Base-by-base conservation (phyloP, 2,113 vertebrate species). In the Ellobius talpinus region DNA sequence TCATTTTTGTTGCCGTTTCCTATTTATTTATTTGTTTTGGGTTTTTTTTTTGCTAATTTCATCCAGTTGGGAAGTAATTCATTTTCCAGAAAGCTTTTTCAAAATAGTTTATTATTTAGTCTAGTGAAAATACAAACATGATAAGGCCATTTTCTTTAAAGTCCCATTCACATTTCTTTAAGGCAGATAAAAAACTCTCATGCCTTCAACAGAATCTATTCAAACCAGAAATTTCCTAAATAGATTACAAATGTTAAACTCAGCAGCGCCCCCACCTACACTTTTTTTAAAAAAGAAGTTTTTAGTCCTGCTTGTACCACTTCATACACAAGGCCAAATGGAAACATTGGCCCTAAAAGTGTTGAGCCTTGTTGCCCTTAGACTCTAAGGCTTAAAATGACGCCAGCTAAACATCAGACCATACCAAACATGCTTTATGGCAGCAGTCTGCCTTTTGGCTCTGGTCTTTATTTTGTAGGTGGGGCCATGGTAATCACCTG, bases 81-180 rank as follows among this genome's bases (percentile, higher is more conserved):
- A 58, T 96, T 97, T 97, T 96, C 87, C 96, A 97, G 72, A 70
- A 78, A 90, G 61, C 68, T 70, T 77, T 93, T 97, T 88, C 1
- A 92, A 89, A 68, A 73, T 47, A 91, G n/a, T 86, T 89, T 90
- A 26, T 77, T 93, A 52, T 11, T 19, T 72, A 72, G 33, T 65
- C 61, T 87, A 96, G 85, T 87, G 47, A 70, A 77, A 91, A 95
- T 68, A 21, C 84, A n/a, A 81, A n/a, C 65, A 70, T 90, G 14
- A 88, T 68, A 74, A 29, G 50, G 26, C 90, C 42, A 39, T 63
- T 93, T 93, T 78, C 58, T 88, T 89, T 19, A 5, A 74, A 36
- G 10, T 73, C 26, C 31, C 74, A 29, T 58, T 70, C 90, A 61
- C 61, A 11, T 90, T 93, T 94, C 39, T 96, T 84, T 89, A 91